Evolutionary conservation across 2,797 vertebrate species (phyloP).

Genomic region (Macropodus opercularis): DNA sequence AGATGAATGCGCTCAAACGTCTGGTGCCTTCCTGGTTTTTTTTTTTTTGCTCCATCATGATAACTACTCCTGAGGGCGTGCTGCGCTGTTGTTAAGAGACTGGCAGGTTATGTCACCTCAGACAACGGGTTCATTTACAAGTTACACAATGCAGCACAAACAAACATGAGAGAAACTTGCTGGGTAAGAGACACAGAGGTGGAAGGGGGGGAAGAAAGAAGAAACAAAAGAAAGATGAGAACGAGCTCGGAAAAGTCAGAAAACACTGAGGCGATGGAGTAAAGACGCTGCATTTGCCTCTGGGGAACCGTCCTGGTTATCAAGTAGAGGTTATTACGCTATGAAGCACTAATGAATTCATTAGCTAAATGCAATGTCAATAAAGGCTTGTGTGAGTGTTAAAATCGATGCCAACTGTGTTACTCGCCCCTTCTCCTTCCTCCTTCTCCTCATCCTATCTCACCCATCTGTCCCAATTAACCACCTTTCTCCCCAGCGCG

Average conservation of each 20-base stretch:
- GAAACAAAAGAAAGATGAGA: conserved; percentile 33
- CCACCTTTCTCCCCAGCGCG: conserved; percentile 53
- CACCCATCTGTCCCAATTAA: conserved; percentile 74
- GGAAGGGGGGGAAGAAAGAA: background rate
- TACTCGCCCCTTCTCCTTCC: conserved; percentile 31
- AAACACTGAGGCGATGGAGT: conserved; percentile 45
- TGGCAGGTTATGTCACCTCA: conserved; percentile 56
- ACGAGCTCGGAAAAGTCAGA: conserved; percentile 43
- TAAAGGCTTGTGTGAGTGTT: conserved; percentile 73
- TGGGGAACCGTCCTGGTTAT: conserved; percentile 63
- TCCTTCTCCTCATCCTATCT: conserved; percentile 60
- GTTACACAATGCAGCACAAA: conserved; percentile 53
- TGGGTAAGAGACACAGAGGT: conserved; percentile 5
- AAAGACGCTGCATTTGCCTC: conserved; percentile 37
- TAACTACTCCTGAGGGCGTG: conserved; percentile 19
- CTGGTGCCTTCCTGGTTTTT: conserved; percentile 9
- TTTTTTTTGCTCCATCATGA: conserved; percentile 11
- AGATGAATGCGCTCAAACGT: conserved; percentile 24
- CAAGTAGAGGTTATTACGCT: conserved; percentile 75
- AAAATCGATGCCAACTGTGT: conserved; percentile 72
- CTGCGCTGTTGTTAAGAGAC: conserved; percentile 40
- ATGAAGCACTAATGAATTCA: conserved; percentile 76
- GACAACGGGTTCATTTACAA: conserved; percentile 61
- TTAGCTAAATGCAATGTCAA: conserved; percentile 80
- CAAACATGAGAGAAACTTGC: conserved; percentile 38